Evolutionary conservation across 2,888 invertebrate genomes (phyloP).

Genomic region (Elmis aenea): DNA sequence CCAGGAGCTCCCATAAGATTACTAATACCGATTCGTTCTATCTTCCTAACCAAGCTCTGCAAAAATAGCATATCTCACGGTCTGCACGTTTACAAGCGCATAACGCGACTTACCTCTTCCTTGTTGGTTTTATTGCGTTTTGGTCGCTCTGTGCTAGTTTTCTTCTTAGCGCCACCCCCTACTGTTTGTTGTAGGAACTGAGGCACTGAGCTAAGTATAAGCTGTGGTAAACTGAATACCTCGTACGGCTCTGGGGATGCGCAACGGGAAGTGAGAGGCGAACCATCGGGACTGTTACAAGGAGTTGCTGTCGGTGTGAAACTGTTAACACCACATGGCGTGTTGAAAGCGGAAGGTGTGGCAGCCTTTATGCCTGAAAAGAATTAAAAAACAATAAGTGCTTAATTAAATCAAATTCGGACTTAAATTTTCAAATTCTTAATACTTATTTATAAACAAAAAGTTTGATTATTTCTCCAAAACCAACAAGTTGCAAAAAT

Average conservation of each 20-base stretch:
- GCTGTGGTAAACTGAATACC: conserved; percentile 47
- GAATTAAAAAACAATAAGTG: conserved; percentile 1
- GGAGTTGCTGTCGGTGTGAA: conserved; percentile 83
- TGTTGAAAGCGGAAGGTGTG: conserved; percentile 62
- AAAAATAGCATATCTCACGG: conserved; percentile 2
- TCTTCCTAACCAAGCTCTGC: conserved; percentile 55
- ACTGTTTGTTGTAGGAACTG: conserved; percentile 61
- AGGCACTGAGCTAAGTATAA: conserved; percentile 60
- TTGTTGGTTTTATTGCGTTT: conserved; percentile 40
- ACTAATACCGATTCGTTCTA: conserved; percentile 64
- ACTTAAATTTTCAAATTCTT: too few species aligned
- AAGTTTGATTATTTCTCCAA: too few species aligned
- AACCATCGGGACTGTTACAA: conserved; percentile 75
- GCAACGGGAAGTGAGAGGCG: conserved; percentile 54
- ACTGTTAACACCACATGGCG: conserved; percentile 59
- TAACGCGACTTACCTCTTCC: conserved; percentile 34
- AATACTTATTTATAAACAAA: too few species aligned
- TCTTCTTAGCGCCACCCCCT: conserved; percentile 48
- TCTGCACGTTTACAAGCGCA: too few species aligned
- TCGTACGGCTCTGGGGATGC: conserved; percentile 55
- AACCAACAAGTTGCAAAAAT: too few species aligned
- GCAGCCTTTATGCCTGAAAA: conserved; percentile 60
- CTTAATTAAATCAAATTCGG: background rate
- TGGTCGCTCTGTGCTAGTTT: conserved; percentile 39
- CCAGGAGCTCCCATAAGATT: conserved; percentile 61